Evolutionary conservation across 2,113 vertebrate species (phyloP).

Genomic region (Heteronetta atricapilla): DNA sequence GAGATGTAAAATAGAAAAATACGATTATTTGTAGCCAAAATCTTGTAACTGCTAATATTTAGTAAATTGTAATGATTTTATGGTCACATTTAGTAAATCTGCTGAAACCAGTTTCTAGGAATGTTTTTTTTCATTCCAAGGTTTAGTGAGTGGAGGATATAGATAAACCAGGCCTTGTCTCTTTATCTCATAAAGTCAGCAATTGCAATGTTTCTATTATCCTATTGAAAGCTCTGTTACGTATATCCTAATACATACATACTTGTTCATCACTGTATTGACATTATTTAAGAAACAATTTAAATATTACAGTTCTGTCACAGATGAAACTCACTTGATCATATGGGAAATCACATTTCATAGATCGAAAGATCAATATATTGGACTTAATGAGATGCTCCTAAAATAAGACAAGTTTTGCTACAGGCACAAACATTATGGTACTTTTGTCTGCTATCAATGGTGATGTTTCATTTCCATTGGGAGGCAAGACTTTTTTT

Average conservation of each 20-base stretch:
- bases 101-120: not conserved
- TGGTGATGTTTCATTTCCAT: not conserved
- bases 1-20: not conserved
- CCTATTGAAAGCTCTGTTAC: not conserved
- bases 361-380: not conserved
- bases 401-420: not conserved
- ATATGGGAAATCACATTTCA: not conserved
- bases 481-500: too few relatives aligned
- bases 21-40: not conserved
- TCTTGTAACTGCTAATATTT: not conserved
- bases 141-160: not conserved
- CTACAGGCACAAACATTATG: not conserved
- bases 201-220: not conserved
- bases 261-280: not conserved
- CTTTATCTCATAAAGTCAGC: not conserved
- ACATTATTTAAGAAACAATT: not conserved
- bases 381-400: not conserved
- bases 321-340: not conserved
- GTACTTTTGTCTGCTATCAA: not conserved
- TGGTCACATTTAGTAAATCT: not conserved
- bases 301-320: not conserved
- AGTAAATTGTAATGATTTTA: not conserved
- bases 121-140: not conserved
- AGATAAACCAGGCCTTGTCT: not conserved
- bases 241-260: not conserved